phyloP scores from a whole-genome alignment of 1,140 invertebrate species.

The Drosophila sproati region DNA sequence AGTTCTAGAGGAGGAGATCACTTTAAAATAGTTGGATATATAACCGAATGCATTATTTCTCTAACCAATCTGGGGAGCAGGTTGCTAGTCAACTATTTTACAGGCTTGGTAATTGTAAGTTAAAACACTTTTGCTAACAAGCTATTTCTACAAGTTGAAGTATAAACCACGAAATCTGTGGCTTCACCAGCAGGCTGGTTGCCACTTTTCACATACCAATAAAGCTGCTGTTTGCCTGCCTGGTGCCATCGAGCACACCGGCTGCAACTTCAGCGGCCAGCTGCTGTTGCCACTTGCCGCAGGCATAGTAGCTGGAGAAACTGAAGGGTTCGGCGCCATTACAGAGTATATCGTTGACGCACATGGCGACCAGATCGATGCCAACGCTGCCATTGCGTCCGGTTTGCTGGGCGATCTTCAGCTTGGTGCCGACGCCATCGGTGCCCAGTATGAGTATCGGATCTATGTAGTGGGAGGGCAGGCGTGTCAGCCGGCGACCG shows the following conservation, averaged over 20 bases:
- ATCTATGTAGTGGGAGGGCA: conserved; percentile 87
- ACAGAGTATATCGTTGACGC: conserved; percentile 98
- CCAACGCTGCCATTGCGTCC: conserved; percentile 93
- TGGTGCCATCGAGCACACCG: conserved; percentile 94
- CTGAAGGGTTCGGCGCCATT: conserved; percentile 97
- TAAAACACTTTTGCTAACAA: too few relatives aligned
- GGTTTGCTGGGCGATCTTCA: conserved; percentile 95
- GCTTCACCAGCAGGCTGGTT: too few relatives aligned
- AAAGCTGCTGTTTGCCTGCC: conserved; percentile 92
- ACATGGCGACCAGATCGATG: conserved; percentile 99
- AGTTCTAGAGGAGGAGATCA: too few relatives aligned
- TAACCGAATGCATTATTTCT: too few relatives aligned
- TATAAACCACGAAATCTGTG: too few relatives aligned
- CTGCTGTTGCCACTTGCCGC: conserved; percentile 91
- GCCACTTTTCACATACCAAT: conserved; percentile 88
- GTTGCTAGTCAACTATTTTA: too few relatives aligned
- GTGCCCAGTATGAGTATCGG: conserved; percentile 96
- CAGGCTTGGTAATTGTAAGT: too few relatives aligned
- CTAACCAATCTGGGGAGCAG: too few relatives aligned
- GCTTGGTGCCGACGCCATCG: conserved; percentile 98
- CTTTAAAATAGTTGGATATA: too few relatives aligned
- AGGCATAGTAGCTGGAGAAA: conserved; percentile 98
- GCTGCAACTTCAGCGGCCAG: conserved; percentile 90
- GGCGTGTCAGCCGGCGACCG: conserved; percentile 58
- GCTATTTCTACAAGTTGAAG: too few relatives aligned